Evolutionary conservation across 2,113 vertebrate species (phyloP).

Genomic region (Naja naja): DNA sequence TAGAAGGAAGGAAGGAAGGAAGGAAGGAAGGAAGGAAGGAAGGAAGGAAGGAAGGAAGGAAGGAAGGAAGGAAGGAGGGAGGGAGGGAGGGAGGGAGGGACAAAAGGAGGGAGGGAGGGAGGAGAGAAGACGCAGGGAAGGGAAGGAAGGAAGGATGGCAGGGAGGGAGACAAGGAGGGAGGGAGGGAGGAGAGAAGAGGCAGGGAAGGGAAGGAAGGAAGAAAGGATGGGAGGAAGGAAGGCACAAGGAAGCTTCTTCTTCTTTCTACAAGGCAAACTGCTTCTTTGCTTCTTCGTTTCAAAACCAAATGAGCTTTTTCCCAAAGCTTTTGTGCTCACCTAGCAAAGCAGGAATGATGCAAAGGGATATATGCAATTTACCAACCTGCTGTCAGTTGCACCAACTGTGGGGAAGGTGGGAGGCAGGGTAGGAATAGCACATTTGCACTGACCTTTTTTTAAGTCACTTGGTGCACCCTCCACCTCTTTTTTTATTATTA

Average conservation of each 20-base stretch:
- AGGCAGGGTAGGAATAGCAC: not conserved
- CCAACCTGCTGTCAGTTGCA: not conserved
- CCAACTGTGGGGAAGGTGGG: not conserved
- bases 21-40: too few relatives aligned
- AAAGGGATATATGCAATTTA: not conserved
- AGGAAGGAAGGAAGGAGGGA: too few relatives aligned
- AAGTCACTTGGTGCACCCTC: not conserved
- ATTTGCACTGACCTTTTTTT: not conserved
- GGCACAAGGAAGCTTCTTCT: not conserved
- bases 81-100: too few relatives aligned
- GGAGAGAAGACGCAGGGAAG: accelerated
- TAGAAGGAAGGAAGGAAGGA: not conserved
- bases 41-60: not conserved
- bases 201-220: too few relatives aligned
- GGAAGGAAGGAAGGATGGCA: too few relatives aligned
- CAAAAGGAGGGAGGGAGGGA: accelerated
- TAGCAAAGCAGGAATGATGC: not conserved
- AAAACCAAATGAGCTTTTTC: not conserved
- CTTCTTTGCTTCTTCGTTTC: not conserved
- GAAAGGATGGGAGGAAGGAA: not conserved
- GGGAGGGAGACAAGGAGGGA: too few relatives aligned
- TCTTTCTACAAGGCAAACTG: not conserved
- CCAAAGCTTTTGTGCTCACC: not conserved
- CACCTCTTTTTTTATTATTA: not conserved
- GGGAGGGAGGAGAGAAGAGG: not conserved